Base-by-base conservation (phyloP, 2,113 vertebrate species). In the Sinocyclocheilus grahami region DNA sequence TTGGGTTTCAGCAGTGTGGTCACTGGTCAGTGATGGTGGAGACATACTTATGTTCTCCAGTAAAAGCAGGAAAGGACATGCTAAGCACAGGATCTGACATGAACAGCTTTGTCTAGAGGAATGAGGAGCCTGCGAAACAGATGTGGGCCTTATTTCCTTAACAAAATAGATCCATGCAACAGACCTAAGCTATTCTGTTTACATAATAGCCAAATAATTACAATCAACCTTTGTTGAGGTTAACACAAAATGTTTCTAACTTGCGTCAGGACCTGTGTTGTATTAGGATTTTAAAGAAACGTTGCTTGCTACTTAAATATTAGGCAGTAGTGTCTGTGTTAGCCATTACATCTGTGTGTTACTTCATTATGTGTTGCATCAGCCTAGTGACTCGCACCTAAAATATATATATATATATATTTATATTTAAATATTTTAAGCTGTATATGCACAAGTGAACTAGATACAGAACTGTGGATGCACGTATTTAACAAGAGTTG, bases 101-200 rank as follows among this genome's bases (percentile, higher is more conserved):
- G 55, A 83, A 62, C 24, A 53, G 51, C 37, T 74, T 46, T 30
- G 33, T 75, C 30, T 75, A 67, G 60, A 71, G 71, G 65, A 75
- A 88, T 72, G 14, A 63, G 53, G 22, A 30, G 67, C 42, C 81
- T 48, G 81, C 24, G 8, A 53, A 86, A 46, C 85, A 86, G 85
- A 88, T 88, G 85, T 88, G 74, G 22, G 1, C 24, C 12, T 51
- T 67, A 10, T 51, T 13, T 55, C 14, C 8, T 12, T 6, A 78
- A 53, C 51, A 18, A 62, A 80, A 62, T 13, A 80, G 6, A 33
- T 33, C 10, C 30, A 53, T 27, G 75, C n/a, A 30, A 46, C 42
- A 27, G 75, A 53, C 46, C 14, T 77, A 14, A 77, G 78, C 55
- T 27, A 6, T 71, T 48, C 39, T 69, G 62, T 74, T 20, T 46